Percentiles rank a stretch among this genome's conserved stretches.
These are phyloP conservation scores for Scyliorhinus canicula DNA, from an alignment of 2,797 vertebrate species.

Conservation along the genomic window DNA sequence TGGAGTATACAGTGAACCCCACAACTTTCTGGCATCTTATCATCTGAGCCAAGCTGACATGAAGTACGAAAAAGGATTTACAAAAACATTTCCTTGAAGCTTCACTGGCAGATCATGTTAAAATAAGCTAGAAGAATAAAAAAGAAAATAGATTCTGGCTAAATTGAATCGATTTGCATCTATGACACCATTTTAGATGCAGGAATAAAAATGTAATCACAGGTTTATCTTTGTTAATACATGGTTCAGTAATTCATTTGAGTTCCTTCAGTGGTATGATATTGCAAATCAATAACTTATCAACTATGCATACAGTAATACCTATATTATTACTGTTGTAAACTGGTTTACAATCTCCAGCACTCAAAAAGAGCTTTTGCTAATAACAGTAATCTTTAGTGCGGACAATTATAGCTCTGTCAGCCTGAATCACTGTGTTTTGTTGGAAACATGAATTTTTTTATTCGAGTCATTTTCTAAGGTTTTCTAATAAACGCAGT, in stretches of 20 bases:
- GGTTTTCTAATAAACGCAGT: not conserved
- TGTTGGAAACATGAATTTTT: not conserved
- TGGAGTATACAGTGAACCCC: not conserved
- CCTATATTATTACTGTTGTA: slow-evolving; percentile 2
- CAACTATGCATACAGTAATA: not conserved
- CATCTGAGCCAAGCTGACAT: not conserved
- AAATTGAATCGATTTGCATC: not conserved
- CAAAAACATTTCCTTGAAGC: too few species aligned
- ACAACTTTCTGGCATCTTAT: not conserved
- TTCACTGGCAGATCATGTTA: not conserved
- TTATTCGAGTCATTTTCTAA: slow-evolving; percentile 16
- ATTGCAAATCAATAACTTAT: slow-evolving; percentile 20
- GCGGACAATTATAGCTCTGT: not conserved
- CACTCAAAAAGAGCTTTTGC: slow-evolving; percentile 1
- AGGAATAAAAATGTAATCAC: not conserved
- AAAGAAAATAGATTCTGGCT: not conserved
- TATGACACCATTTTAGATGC: not conserved
- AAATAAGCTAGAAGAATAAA: not conserved
- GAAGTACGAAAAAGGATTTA: not conserved
- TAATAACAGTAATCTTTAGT: slow-evolving; percentile 23
- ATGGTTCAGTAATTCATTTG: not conserved
- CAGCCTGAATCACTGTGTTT: not conserved
- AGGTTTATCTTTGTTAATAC: not conserved
- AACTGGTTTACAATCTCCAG: not conserved
- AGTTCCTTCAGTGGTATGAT: not conserved